A percentile compares a stretch with the other conserved stretches of the same genome.
Evolutionary conservation across 2,797 vertebrate genomes (phyloP).

Genomic region (Falco columbarius): DNA sequence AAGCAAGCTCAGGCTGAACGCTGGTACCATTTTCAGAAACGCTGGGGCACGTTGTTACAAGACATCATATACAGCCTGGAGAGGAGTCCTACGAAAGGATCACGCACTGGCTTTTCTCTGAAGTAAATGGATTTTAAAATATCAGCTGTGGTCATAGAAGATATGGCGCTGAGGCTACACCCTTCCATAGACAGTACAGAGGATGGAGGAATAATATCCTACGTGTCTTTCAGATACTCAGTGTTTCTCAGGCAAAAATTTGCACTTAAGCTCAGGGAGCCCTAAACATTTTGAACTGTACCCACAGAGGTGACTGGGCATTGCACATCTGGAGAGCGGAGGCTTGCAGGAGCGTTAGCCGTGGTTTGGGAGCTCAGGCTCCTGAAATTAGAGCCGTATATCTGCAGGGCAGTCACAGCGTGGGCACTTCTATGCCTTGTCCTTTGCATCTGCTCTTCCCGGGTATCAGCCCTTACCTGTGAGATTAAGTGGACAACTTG

Average conservation of each 20-base stretch:
- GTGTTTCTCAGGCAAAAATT: neutral
- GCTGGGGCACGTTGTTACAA: neutral
- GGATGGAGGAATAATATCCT: neutral
- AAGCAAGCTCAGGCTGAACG: neutral
- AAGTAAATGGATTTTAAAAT: neutral
- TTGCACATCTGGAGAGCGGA: neutral
- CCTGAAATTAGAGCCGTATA: neutral
- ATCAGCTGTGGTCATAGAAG: neutral
- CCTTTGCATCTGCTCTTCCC: neutral
- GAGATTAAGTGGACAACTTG: neutral
- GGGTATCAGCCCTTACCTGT: neutral
- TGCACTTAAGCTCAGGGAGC: rapidly evolving
- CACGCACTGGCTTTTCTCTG: neutral
- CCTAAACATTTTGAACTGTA: neutral
- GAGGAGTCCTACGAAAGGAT: neutral
- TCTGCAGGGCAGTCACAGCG: rapidly evolving
- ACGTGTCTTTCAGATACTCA: neutral
- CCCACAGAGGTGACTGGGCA: neutral
- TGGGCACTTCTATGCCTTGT: rapidly evolving
- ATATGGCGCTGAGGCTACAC: neutral
- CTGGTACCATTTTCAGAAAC: neutral
- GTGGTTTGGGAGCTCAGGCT: neutral
- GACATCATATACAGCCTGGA: rapidly evolving
- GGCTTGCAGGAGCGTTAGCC: neutral
- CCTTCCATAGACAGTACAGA: neutral